phyloP scores from a whole-genome alignment of 2,888 invertebrate species.

The Melanotus villosus region DNA sequence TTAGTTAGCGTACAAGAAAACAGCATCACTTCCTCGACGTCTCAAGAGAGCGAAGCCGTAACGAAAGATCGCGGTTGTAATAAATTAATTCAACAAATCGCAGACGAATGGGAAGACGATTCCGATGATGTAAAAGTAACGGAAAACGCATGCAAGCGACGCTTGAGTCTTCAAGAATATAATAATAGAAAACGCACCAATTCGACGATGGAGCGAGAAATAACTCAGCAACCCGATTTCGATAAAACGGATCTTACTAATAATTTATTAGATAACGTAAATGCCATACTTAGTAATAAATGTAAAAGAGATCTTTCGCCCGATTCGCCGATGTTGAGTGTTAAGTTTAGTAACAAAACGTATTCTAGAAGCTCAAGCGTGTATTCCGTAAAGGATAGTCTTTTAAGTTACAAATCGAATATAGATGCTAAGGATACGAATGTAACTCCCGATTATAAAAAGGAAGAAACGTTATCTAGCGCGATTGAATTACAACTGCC shows the following conservation, averaged over 20 bases:
- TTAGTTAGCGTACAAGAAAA: conserved; percentile 40
- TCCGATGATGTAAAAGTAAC: conserved; percentile 25
- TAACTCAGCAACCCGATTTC: not conserved
- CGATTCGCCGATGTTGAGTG: conserved; percentile 32
- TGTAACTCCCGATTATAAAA: conserved; percentile 11
- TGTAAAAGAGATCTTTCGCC: conserved; percentile 19
- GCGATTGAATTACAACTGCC: conserved; percentile 42
- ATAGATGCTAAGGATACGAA: not conserved
- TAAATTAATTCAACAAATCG: conserved; percentile 30
- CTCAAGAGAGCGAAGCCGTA: conserved; percentile 28
- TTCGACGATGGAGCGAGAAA: conserved; percentile 10
- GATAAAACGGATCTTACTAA: conserved; percentile 14
- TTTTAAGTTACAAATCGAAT: not conserved
- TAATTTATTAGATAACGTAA: conserved; percentile 3
- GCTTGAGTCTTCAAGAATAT: conserved; percentile 51
- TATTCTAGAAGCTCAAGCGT: conserved; percentile 26
- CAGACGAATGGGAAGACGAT: conserved; percentile 43
- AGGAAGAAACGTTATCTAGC: conserved; percentile 31
- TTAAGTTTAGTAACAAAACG: conserved; percentile 39
- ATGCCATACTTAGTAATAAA: not conserved
- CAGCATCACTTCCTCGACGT: conserved; percentile 43
- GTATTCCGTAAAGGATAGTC: not conserved
- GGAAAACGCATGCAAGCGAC: conserved; percentile 27
- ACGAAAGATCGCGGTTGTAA: conserved; percentile 8
- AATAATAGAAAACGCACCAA: conserved; percentile 45